These are phyloP conservation scores for Erpornis zantholeuca DNA, from an alignment of 2,113 vertebrate species.

Conservation along the genomic window DNA sequence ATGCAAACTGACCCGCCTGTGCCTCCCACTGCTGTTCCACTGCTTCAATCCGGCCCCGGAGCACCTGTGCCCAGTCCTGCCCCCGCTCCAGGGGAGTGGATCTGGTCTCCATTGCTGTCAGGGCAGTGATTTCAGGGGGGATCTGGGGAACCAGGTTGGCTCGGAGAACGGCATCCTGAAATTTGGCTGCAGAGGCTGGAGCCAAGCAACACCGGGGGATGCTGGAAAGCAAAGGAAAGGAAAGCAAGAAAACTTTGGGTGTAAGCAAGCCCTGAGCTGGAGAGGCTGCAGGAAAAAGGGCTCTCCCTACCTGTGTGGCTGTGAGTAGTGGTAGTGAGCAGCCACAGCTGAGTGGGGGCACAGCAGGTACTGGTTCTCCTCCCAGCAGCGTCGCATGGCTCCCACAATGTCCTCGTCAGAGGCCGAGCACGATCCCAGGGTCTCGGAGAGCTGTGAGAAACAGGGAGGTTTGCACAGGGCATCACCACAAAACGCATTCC, in stretches of 20 bases:
- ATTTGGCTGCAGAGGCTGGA: slow-evolving; percentile 89
- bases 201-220: slow-evolving; percentile 82
- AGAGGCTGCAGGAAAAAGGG: not conserved
- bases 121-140: slow-evolving; percentile 68
- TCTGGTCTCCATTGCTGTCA: slow-evolving; percentile 75
- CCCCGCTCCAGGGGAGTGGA: slow-evolving; percentile 71
- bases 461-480: accelerated
- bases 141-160: slow-evolving; percentile 78
- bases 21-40: not conserved
- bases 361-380: slow-evolving; percentile 74
- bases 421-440: slow-evolving; percentile 39
- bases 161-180: slow-evolving; percentile 75
- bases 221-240: not conserved
- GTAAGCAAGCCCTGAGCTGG: accelerated
- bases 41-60: slow-evolving; percentile 61
- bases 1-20: accelerated
- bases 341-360: slow-evolving; percentile 78
- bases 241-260: not conserved
- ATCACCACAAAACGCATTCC: accelerated
- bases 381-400: slow-evolving; percentile 74
- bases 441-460: slow-evolving; percentile 45
- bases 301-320: not conserved
- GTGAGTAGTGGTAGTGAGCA: slow-evolving; percentile 72
- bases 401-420: slow-evolving; percentile 62
- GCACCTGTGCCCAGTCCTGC: slow-evolving; percentile 76